phyloP scores from a whole-genome alignment of 2,797 vertebrate genomes.

The Labeo calbasu region DNA sequence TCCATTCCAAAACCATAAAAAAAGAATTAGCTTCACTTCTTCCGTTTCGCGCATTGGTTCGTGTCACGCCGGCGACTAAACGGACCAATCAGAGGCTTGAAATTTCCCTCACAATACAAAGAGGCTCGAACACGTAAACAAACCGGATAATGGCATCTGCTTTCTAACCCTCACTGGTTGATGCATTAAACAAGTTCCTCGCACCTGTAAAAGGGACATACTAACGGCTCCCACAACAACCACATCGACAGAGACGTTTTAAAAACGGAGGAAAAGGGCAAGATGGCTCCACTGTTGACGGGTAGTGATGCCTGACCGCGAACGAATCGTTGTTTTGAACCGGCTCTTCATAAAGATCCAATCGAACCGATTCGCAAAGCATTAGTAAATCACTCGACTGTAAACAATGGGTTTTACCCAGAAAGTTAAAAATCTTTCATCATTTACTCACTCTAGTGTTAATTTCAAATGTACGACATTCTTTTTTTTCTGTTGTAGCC shows the following conservation, averaged over 20 bases:
- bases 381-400: not conserved
- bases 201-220: not conserved
- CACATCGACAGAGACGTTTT: not conserved
- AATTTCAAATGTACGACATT: not conserved
- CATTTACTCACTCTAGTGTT: not conserved
- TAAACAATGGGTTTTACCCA: not conserved
- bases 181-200: not conserved
- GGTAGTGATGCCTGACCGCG: conserved; percentile 10
- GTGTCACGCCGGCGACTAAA: not conserved
- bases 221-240: not conserved
- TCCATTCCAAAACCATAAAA: not conserved
- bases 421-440: not conserved
- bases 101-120: conserved; percentile 45
- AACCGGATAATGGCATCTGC: not conserved
- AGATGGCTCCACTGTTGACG: conserved; percentile 57
- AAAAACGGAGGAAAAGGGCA: conserved; percentile 35
- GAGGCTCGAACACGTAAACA: conserved; percentile 42
- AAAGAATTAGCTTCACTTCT: not conserved
- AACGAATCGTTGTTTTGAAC: not conserved
- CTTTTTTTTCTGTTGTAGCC: too few relatives aligned
- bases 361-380: not conserved
- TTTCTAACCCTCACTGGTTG: not conserved
- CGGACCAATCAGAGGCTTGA: conserved; percentile 40
- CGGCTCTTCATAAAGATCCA: conserved; percentile 2
- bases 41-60: conserved; percentile 36